Evolutionary conservation across 2,113 vertebrate genomes (phyloP).

Genomic region (Dinomys branickii): DNA sequence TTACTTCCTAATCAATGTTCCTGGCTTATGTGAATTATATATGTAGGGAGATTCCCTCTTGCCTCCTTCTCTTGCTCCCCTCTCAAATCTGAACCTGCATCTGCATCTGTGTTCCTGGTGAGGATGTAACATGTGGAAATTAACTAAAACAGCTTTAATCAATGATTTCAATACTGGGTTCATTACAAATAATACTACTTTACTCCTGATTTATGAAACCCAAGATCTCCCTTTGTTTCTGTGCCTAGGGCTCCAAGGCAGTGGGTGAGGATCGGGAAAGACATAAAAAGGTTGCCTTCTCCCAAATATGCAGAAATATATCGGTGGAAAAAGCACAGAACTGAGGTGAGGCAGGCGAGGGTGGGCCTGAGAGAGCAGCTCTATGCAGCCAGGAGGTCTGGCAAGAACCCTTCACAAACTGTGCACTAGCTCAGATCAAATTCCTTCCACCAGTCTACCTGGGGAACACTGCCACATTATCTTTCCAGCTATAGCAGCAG

Average conservation of each 20-base stretch:
- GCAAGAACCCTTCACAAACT: neutral
- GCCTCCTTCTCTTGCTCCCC: neutral
- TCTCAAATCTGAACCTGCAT: neutral
- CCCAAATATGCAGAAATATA: neutral
- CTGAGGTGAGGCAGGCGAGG: fast-evolving
- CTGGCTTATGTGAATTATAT: neutral
- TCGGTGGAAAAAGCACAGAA: neutral
- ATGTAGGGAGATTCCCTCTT: neutral
- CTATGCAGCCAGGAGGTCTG: neutral
- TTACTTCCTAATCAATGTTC: neutral
- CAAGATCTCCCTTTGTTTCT: slow-evolving; percentile 57
- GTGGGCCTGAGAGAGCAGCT: neutral
- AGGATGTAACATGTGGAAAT: slow-evolving; percentile 67
- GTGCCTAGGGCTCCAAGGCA: neutral
- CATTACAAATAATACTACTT: slow-evolving; percentile 70
- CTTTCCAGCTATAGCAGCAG: neutral
- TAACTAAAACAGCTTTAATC: slow-evolving; percentile 58
- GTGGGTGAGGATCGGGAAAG: neutral
- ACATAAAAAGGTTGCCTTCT: neutral
- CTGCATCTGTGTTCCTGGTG: slow-evolving; percentile 49
- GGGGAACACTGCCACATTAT: neutral
- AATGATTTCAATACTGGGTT: slow-evolving; percentile 66
- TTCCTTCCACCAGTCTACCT: neutral
- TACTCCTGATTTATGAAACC: slow-evolving; percentile 68
- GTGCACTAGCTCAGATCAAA: neutral